A percentile compares a stretch with the other conserved stretches of the same genome.
Evolutionary conservation across 2,113 vertebrate species (phyloP).

Genomic region (Helogale parvula): DNA sequence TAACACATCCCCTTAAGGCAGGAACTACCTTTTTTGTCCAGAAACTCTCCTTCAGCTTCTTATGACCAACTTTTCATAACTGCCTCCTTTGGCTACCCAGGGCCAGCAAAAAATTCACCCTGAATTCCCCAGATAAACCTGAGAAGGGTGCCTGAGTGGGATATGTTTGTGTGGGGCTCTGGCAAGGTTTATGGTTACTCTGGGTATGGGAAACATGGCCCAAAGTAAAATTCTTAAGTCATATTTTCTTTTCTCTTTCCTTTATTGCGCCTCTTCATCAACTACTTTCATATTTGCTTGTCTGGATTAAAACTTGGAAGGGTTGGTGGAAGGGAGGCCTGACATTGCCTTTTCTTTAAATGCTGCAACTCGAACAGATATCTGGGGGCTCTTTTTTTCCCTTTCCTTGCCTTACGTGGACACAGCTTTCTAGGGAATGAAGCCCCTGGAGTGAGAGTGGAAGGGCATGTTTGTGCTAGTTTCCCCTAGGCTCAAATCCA

Average conservation of each 20-base stretch:
- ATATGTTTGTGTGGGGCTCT: not conserved
- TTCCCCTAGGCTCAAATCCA: not conserved
- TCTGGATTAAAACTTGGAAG: constrained; percentile 5
- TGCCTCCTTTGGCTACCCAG: not conserved
- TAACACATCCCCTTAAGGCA: not conserved
- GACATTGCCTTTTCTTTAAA: not conserved
- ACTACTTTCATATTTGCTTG: not conserved
- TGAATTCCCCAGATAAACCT: not conserved
- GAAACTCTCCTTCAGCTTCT: constrained; percentile 57
- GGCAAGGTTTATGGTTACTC: not conserved
- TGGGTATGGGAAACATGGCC: not conserved
- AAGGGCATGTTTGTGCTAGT: not conserved
- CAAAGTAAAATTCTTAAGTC: not conserved
- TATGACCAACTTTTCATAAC: constrained; percentile 9
- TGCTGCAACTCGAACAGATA: not conserved
- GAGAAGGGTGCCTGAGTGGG: not conserved
- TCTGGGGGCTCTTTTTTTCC: not conserved
- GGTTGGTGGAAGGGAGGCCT: not conserved
- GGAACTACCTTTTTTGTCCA: not conserved
- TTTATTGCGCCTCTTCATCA: not conserved
- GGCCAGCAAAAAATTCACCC: not conserved
- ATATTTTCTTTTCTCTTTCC: not conserved
- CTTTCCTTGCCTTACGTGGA: not conserved
- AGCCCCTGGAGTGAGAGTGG: not conserved
- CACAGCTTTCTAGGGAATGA: not conserved